Evolutionary conservation across 2,888 invertebrate species (phyloP).

Genomic region (Eristalis arbustorum): DNA sequence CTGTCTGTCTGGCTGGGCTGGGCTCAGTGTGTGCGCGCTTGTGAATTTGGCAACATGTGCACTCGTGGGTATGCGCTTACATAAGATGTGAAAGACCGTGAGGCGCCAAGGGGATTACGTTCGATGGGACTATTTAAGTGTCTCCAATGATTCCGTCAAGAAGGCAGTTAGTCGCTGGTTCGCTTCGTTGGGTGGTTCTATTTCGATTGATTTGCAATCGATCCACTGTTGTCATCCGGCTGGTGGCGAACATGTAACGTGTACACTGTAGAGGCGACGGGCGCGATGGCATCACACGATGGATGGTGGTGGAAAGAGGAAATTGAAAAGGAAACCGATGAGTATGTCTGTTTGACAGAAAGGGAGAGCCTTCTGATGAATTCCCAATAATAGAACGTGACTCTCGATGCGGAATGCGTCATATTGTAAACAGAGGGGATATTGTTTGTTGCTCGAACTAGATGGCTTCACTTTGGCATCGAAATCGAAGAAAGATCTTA

Average conservation of each 20-base stretch:
- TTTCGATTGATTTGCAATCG: constrained; percentile 56
- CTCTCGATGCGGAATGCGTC: background rate
- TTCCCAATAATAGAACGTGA: constrained; percentile 23
- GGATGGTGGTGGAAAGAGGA: background rate
- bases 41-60: constrained; percentile 61
- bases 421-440: background rate
- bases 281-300: background rate
- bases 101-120: constrained; percentile 52
- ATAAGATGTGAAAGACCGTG: constrained; percentile 54
- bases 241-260: background rate
- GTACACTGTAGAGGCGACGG: background rate
- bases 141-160: constrained; percentile 23
- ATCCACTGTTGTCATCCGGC: constrained; percentile 1
- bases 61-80: constrained; percentile 29
- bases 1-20: background rate
- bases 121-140: constrained; percentile 42
- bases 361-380: background rate
- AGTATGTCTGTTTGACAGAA: background rate
- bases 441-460: background rate
- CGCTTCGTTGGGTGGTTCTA: constrained; percentile 7
- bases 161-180: background rate
- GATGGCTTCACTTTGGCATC: background rate
- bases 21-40: background rate
- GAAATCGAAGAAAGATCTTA: background rate
- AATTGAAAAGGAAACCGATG: constrained; percentile 21